Evolutionary conservation across 1,140 invertebrate species (phyloP).

Genomic region (Cherax quadricarinatus): DNA sequence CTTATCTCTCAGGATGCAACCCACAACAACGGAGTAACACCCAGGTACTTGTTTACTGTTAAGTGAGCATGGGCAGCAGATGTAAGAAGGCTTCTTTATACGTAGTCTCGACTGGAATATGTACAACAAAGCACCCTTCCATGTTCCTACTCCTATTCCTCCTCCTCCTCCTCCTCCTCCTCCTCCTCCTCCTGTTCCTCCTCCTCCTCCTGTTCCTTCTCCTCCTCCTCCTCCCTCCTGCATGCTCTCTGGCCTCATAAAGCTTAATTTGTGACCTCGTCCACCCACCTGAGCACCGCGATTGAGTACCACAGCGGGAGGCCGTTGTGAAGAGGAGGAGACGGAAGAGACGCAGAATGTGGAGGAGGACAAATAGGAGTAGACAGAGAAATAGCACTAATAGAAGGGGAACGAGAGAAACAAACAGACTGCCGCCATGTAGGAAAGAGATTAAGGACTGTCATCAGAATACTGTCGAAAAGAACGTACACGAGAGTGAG

Average conservation of each 20-base stretch:
- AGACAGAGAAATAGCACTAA: not conserved
- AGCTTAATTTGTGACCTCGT: not conserved
- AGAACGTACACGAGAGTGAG: not conserved
- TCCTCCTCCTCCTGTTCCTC: not conserved
- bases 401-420: not conserved
- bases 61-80: too few relatives aligned
- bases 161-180: not conserved
- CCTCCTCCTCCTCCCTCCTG: not conserved
- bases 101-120: too few relatives aligned
- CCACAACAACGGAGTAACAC: too few relatives aligned
- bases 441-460: too few relatives aligned
- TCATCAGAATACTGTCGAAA: too few relatives aligned
- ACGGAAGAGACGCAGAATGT: not conserved
- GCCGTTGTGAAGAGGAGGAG: not conserved
- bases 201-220: not conserved
- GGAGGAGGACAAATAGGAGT: not conserved
- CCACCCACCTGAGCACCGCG: slow-evolving; percentile 1
- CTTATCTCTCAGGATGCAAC: too few relatives aligned
- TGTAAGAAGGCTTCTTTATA: too few relatives aligned
- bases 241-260: not conserved
- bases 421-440: too few relatives aligned
- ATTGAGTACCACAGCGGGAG: not conserved
- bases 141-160: too few relatives aligned
- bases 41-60: too few relatives aligned
- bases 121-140: too few relatives aligned